Evolutionary conservation across 2,113 vertebrate genomes (phyloP), one percentile per base, ranked within the genome.

Genomic region (Telmatochromis sp.): DNA sequence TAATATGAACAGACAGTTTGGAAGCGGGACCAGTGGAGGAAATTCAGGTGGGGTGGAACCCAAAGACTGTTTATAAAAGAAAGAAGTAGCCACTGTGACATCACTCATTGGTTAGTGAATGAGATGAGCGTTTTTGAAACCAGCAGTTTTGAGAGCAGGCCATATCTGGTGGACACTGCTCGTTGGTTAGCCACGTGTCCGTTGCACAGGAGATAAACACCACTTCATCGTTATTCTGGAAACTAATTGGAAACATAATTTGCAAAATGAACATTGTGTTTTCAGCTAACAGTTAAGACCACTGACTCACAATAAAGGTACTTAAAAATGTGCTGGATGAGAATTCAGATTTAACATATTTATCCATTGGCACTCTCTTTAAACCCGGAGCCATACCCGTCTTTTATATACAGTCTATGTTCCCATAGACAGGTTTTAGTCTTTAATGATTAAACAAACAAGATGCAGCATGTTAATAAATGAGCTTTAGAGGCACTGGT

Each of bases 311-410:
- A 17, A 7, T 15, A 26, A 73, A 73, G 40, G 40, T 75, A 28
- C 14, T 26, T 42, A 13, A 75, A 26, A 11, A 45, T 42, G 37
- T 75, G 71, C 23, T 31, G 68, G 65, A 26, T 23, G 8, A 75
- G 40, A 28, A 75, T 47, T 15, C 40, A 75, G 9, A 45, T 28
- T 47, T 75, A 28, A 19, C 23, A 28, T 11, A 47, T 78, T 50
- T 47, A 47, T 75, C 23, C 15, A 3, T 5, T 28, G 23, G 26
- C 1, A 4, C 45, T 19, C 6, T 19, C 47, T 78, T 51, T 51
- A 33, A 28, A 51, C 10, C 45, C 0, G 0, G 1, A 51, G 14
- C 7, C 2, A 19, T 17, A 7, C 7, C 15, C 26, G 3, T 50
- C 45, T 78, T 78, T 78, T 50, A 78, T 78, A 50, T n/a, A 51